Evolutionary conservation across 2,113 vertebrate species (phyloP).

Genomic region (Triplophysa tibetana): DNA sequence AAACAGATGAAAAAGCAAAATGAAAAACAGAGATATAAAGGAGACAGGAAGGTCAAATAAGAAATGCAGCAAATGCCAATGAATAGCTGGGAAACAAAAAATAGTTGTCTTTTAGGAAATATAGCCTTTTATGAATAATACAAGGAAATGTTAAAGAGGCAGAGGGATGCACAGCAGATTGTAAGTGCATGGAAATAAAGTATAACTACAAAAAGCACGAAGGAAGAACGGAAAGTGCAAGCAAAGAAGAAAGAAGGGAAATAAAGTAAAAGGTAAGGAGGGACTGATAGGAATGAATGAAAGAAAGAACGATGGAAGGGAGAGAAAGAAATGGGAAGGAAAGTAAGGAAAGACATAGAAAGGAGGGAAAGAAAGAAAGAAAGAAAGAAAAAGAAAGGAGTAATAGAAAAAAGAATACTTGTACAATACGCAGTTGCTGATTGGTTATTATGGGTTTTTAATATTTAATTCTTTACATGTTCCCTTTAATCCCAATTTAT

Average conservation of each 20-base stretch:
- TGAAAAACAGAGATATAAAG: too few relatives aligned
- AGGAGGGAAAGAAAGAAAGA: background rate
- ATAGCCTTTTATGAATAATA: too few relatives aligned
- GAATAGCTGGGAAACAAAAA: too few relatives aligned
- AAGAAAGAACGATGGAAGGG: background rate
- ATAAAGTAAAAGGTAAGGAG: background rate
- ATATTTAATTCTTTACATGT: too few relatives aligned
- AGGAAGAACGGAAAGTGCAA: background rate
- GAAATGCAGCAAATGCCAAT: too few relatives aligned
- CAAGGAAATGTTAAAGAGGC: too few relatives aligned
- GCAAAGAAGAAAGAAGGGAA: background rate
- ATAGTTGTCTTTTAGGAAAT: too few relatives aligned
- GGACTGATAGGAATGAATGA: background rate
- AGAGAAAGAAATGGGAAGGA: background rate
- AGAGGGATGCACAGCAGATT: too few relatives aligned
- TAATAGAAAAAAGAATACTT: background rate
- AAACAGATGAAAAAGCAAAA: background rate
- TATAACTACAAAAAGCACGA: background rate
- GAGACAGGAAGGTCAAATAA: background rate
- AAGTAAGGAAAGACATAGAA: background rate
- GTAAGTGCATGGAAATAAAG: too few relatives aligned
- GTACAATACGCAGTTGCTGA: too few relatives aligned
- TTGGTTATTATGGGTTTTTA: too few relatives aligned
- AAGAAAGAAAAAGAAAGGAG: background rate
- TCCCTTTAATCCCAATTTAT: too few relatives aligned